A percentile compares a stretch with the other conserved stretches of the same genome.
Conservation (phyloP, 2,888 invertebrate species). For the Nymphalis c-album region DNA sequence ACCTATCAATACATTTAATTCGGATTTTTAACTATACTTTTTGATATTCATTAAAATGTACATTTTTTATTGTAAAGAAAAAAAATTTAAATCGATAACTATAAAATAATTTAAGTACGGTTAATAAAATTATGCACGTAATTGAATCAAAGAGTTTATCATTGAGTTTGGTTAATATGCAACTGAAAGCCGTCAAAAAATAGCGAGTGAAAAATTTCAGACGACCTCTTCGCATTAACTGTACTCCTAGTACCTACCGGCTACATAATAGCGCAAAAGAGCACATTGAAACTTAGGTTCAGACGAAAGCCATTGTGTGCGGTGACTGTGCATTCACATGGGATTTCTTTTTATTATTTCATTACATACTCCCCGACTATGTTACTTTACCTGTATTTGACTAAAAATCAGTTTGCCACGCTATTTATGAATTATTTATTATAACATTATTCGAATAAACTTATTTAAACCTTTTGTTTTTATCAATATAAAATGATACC, state of each 20-base stretch:
- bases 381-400: neutral
- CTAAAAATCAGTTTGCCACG: no score
- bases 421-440: no score
- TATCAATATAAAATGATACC: no score
- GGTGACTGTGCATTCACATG: conserved; percentile 4
- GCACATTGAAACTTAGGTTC: conserved; percentile 8
- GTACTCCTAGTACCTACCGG: conserved; percentile 5
- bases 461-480: no score
- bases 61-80: neutral
- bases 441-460: no score
- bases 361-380: neutral
- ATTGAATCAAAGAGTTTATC: neutral
- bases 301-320: conserved; percentile 6
- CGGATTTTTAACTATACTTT: no score
- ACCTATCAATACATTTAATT: no score
- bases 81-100: neutral
- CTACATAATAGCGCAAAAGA: conserved; percentile 11
- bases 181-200: conserved; percentile 11
- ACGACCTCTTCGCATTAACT: conserved; percentile 9
- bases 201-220: conserved; percentile 12
- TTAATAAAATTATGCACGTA: neutral
- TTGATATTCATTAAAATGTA: no score
- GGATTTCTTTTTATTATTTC: conserved; percentile 8
- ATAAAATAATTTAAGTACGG: neutral
- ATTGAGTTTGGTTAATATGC: conserved; percentile 7